phyloP scores from a whole-genome alignment of 2,797 vertebrate genomes.

The Syngnathus rostellatus region DNA sequence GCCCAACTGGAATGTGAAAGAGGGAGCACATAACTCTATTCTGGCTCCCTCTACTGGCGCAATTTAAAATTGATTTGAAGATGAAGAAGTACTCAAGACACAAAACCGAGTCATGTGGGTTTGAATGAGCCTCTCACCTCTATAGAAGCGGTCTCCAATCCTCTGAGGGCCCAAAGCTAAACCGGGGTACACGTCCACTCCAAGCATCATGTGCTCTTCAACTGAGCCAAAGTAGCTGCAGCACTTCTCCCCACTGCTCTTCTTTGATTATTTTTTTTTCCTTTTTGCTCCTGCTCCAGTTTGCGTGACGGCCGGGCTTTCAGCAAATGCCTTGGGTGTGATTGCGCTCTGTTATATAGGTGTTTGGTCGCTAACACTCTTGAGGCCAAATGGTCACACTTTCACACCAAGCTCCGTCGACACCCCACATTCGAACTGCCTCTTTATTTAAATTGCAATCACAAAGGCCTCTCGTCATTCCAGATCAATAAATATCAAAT shows the following conservation, averaged over 20 bases:
- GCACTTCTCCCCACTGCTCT: conserved; percentile 12
- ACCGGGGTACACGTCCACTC: conserved; percentile 67
- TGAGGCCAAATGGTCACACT: conserved; percentile 65
- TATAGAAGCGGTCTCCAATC: conserved; percentile 69
- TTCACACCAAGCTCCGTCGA: conserved; percentile 31
- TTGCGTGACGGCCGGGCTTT: conserved; percentile 14
- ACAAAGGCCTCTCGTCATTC: neutral
- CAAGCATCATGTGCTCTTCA: conserved; percentile 54
- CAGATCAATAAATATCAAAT: neutral
- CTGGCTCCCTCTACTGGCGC: neutral
- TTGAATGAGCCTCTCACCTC: conserved; percentile 52
- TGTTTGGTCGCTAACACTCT: conserved; percentile 67
- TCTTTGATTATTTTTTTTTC: neutral
- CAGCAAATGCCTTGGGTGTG: conserved; percentile 29
- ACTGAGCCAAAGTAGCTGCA: conserved; percentile 10
- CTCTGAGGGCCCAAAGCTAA: conserved; percentile 62
- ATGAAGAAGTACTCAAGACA: neutral
- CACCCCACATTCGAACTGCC: conserved; percentile 13
- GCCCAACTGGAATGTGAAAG: neutral
- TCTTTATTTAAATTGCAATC: too few relatives aligned
- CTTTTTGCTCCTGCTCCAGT: conserved; percentile 1
- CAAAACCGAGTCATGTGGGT: neutral
- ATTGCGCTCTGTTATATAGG: conserved; percentile 60
- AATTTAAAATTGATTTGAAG: neutral
- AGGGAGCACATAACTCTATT: neutral